Base-by-base conservation (phyloP, 2,797 vertebrate genomes). In the Alauda arvensis region DNA sequence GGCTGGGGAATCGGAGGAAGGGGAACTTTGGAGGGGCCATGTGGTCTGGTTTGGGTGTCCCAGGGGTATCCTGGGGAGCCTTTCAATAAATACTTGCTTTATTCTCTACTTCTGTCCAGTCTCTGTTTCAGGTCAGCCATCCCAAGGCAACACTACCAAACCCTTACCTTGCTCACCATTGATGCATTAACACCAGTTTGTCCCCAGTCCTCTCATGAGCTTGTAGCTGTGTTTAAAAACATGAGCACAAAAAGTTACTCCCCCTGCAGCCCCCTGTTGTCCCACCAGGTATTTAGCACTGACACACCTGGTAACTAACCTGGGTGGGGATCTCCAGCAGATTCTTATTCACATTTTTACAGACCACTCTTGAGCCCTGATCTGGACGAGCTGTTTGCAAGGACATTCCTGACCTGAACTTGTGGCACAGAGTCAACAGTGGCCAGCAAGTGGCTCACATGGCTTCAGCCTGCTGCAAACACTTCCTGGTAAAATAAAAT, bases 331-430 rank as follows among this genome's bases (percentile, higher is more conserved):
- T 5, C 39, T 52, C 18, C 3, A n/a, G 4, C 8, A 33, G 29
- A 18, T 42, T 21, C 28, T 37, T 39, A 28, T 16, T 8, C 59
- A 31, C 19, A 9, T 34, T 71, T 83, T 74, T 25, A 28, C 40
- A 60, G 34, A 18, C 31, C 16, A 29, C 20, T 1, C 0, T 0
- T 33, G 43, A 67, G 34, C n/a, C 62, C 9, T 20, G n/a, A 56
- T 9, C 15, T 12, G 17, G 14, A 25, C 16, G 2, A 1, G 6
- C 23, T 7, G 11, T 31, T 59, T 34, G 52, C 1, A 2, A 49
- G 37, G 83, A 33, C 3, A 1, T 46, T 26, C 49, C 46, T 7
- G 18, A 76, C 39, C 26, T 17, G n/a, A 48, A 56, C 2, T 1
- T 3, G 12, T 37, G 28, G 33, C 37, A 57, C 24, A 46, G 56